These are phyloP conservation scores for Stratiolaelaps scimitus DNA, from an alignment of 1,140 invertebrate species.

Conservation along the genomic window DNA sequence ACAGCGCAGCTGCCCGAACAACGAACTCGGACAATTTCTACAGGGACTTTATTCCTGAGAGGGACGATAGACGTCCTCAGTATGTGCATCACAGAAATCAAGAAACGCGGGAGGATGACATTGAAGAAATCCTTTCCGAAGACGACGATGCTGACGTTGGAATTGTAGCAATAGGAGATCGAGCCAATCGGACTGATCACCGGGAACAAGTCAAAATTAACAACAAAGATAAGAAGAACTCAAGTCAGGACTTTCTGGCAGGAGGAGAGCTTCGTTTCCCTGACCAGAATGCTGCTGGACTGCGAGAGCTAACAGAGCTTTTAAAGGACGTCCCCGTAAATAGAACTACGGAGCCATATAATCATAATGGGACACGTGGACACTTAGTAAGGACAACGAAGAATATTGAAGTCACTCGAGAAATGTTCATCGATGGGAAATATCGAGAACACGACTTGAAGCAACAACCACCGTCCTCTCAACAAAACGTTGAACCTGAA, in stretches of 20 bases:
- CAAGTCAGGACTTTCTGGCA: constrained; percentile 17
- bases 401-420: constrained; percentile 5
- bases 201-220: too few relatives aligned
- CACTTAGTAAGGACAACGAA: constrained; percentile 4
- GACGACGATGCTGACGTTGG: constrained; percentile 22
- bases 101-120: background rate
- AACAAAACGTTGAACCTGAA: too few relatives aligned
- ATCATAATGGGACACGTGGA: background rate
- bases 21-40: background rate
- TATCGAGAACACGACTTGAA: background rate
- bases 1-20: background rate
- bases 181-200: background rate
- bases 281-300: background rate
- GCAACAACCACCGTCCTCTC: too few relatives aligned
- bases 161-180: constrained; percentile 5
- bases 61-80: too few relatives aligned
- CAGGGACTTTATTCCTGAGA: background rate
- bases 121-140: constrained; percentile 9
- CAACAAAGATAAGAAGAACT: background rate
- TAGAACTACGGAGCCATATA: background rate
- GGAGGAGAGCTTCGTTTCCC: constrained; percentile 20
- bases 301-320: constrained; percentile 1
- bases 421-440: background rate
- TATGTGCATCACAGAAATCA: too few relatives aligned
- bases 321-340: background rate